Percentiles rank a stretch among this genome's conserved stretches.
Evolutionary conservation across 2,888 invertebrate genomes (phyloP).

Genomic region (Agonopterix heracliana): DNA sequence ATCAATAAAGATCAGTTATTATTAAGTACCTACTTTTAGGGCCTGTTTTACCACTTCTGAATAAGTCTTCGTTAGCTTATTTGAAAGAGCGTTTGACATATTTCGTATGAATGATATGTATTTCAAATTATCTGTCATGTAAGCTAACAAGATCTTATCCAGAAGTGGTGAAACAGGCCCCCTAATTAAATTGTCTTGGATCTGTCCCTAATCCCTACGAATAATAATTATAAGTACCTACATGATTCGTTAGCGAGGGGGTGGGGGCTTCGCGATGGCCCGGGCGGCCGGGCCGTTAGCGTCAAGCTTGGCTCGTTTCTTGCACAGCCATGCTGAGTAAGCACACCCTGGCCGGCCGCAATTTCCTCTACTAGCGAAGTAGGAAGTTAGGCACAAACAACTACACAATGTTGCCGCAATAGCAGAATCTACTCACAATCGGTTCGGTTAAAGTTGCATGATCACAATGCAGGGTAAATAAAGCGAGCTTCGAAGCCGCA

Average conservation of each 20-base stretch:
- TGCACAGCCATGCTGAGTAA: slow-evolving; percentile 57
- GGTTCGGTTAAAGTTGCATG: slow-evolving; percentile 63
- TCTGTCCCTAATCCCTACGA: no score
- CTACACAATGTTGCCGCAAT: slow-evolving; percentile 27
- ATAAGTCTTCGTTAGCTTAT: no score
- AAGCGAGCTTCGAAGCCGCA: slow-evolving; percentile 37
- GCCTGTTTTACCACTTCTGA: no score
- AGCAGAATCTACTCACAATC: slow-evolving; percentile 56
- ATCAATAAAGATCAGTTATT: no score
- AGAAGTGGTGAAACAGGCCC: no score
- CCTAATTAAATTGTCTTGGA: no score
- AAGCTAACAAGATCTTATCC: no score
- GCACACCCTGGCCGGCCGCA: slow-evolving; percentile 50
- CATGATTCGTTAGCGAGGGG: slow-evolving; percentile 2
- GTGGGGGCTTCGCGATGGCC: no score
- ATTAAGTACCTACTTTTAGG: no score
- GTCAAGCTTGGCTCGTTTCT: slow-evolving; percentile 24
- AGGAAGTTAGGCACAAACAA: slow-evolving; percentile 23
- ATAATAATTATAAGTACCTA: slow-evolving; percentile 6
- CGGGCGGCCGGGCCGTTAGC: slow-evolving; percentile 10
- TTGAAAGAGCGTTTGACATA: no score
- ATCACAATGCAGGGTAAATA: slow-evolving; percentile 63
- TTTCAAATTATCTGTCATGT: no score
- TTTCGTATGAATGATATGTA: no score
- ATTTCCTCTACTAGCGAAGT: slow-evolving; percentile 51